Conservation (phyloP, 2,113 vertebrate species). For the Cyanoderma ruficeps region DNA sequence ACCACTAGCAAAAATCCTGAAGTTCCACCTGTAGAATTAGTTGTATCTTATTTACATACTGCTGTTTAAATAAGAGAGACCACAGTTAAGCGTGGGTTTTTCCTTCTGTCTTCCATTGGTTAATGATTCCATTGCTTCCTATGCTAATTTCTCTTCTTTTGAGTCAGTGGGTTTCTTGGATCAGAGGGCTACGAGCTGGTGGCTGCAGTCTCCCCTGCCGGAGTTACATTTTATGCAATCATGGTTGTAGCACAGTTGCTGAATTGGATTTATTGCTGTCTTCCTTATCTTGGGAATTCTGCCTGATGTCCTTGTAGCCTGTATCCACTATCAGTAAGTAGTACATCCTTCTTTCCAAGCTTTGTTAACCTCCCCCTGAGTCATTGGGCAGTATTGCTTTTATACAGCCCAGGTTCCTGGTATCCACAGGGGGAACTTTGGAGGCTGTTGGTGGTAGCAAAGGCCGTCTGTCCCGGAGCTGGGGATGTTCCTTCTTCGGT, state of each 20-base stretch:
- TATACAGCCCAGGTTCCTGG: not conserved
- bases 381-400: not conserved
- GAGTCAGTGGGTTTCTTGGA: not conserved
- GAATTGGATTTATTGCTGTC: not conserved
- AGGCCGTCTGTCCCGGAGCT: accelerated
- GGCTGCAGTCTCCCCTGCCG: not conserved
- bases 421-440: not conserved
- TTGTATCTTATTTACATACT: not conserved
- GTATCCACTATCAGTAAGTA: not conserved
- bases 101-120: not conserved
- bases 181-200: not conserved
- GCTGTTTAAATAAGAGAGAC: not conserved
- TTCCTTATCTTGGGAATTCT: not conserved
- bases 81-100: not conserved
- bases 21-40: not conserved
- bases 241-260: too few relatives aligned
- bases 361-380: not conserved
- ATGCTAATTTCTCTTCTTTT: not conserved
- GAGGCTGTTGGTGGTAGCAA: not conserved
- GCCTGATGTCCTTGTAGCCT: not conserved
- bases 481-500: not conserved
- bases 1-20: not conserved
- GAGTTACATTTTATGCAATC: not conserved
- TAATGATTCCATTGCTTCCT: not conserved
- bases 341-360: not conserved